These are phyloP conservation scores for Limnodromus scolopaceus DNA, from an alignment of 2,797 vertebrate species.

Conservation along the genomic window DNA sequence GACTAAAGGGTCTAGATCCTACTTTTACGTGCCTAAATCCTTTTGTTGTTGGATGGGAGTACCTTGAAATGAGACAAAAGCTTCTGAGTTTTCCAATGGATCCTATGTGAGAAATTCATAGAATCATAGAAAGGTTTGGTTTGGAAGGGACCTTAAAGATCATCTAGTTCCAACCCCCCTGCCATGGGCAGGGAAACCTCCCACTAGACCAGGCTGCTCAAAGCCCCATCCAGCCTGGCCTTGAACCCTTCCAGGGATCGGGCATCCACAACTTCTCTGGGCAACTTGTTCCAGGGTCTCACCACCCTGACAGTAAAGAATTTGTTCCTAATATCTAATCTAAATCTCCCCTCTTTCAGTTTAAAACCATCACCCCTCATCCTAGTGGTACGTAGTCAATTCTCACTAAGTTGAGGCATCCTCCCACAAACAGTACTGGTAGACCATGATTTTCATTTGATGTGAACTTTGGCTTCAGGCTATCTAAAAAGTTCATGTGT, in stretches of 20 bases:
- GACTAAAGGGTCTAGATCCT: background rate
- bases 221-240: background rate
- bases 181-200: background rate
- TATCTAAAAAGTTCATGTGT: background rate
- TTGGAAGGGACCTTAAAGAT: background rate
- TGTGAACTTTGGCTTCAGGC: background rate
- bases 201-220: background rate
- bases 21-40: background rate
- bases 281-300: background rate
- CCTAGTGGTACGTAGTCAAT: accelerated
- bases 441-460: background rate
- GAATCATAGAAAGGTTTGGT: background rate
- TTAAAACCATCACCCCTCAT: accelerated
- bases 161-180: background rate
- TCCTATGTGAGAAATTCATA: background rate
- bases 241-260: background rate
- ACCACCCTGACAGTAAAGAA: background rate
- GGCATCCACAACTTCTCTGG: background rate
- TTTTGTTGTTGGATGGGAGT: background rate
- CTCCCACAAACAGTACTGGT: background rate
- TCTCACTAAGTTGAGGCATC: background rate
- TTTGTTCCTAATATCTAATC: background rate
- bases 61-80: background rate
- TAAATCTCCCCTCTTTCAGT: background rate
- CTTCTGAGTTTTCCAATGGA: background rate